Evolutionary conservation across 2,113 vertebrate species (phyloP), one percentile per base, ranked within the genome.

Genomic region (Takifugu flavidus): DNA sequence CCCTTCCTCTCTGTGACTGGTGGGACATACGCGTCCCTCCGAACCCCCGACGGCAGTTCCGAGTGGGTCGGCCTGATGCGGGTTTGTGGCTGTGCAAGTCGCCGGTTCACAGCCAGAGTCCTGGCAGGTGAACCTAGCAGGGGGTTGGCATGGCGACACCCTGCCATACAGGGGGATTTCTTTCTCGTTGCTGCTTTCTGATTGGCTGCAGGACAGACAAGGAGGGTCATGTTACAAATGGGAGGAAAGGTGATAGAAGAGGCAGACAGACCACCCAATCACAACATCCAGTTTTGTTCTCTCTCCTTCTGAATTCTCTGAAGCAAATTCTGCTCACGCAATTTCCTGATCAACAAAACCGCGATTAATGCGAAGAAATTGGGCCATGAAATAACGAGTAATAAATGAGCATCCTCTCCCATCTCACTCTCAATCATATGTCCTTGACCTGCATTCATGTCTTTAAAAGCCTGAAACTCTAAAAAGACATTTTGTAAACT

Each of bases 111-210:
- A 82, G 58, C 85, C 70, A 0, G 57, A 82, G 63, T 80, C 70
- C 25, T n/a, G 62, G 50, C 64, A 83, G 62, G 70, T 82, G 68
- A 70, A 79, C 34, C 13, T 78, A 67, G 83, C 42, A 42, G 74
- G 58, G 5, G 64, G 77, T 78, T 86, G 84, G 80, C 75, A 65
- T 75, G 82, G 65, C 49, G 65, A 82, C 74, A 31, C 63, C 57
- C 72, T 70, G 44, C 25, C 53, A 51, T 69, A 74, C 39, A 68
- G 56, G 0, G 89, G 77, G 78, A 93, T 93, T 71, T 94, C 94
- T 85, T 95, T 98, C 70, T 94, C 88, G n/a, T 86, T 91, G 65
- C 78, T 39, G 27, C 59, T 70, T 65, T 94, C 93, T 1, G 93
- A 93, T 71, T 94, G 91, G 80, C 93, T 94, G 82, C 34, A 59